Conservation (phyloP, 2,113 vertebrate species). For the Cromileptes altivelis region DNA sequence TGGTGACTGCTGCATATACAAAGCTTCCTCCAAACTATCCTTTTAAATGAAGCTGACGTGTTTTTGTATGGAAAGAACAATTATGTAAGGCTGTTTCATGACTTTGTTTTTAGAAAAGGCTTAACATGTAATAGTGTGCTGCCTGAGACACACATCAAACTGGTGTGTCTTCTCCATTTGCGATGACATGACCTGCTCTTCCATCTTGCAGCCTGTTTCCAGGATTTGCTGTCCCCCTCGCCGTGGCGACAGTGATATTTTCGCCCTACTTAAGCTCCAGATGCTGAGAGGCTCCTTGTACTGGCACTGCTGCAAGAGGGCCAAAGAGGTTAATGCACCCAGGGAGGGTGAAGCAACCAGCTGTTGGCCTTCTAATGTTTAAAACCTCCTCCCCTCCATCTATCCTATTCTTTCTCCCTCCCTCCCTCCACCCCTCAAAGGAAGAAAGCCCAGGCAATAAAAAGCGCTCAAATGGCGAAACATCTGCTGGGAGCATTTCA, state of each 20-base stretch:
- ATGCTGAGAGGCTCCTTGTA: slow-evolving; percentile 83
- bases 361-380: slow-evolving; percentile 84
- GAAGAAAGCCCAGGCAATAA: slow-evolving; percentile 70
- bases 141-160: slow-evolving; percentile 30
- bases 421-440: slow-evolving; percentile 53
- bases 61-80: not conserved
- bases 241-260: slow-evolving; percentile 66
- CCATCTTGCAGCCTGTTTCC: slow-evolving; percentile 65
- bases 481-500: slow-evolving; percentile 81
- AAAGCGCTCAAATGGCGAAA: slow-evolving; percentile 74
- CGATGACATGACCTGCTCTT: slow-evolving; percentile 51
- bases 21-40: not conserved
- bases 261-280: slow-evolving; percentile 80
- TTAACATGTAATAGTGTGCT: not conserved
- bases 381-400: slow-evolving; percentile 67
- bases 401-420: slow-evolving; percentile 53
- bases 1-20: not conserved
- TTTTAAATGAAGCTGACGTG: not conserved
- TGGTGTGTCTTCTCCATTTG: slow-evolving; percentile 34
- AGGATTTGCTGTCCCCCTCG: slow-evolving; percentile 66
- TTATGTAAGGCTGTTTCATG: not conserved
- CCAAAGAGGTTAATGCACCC: slow-evolving; percentile 84
- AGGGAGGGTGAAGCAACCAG: slow-evolving; percentile 80
- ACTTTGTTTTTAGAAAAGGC: slow-evolving; percentile 15
- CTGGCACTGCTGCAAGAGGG: slow-evolving; percentile 75